Evolutionary conservation across 2,113 vertebrate species (phyloP), one percentile per base, ranked within the genome.

Genomic region (Calyptomena viridis): DNA sequence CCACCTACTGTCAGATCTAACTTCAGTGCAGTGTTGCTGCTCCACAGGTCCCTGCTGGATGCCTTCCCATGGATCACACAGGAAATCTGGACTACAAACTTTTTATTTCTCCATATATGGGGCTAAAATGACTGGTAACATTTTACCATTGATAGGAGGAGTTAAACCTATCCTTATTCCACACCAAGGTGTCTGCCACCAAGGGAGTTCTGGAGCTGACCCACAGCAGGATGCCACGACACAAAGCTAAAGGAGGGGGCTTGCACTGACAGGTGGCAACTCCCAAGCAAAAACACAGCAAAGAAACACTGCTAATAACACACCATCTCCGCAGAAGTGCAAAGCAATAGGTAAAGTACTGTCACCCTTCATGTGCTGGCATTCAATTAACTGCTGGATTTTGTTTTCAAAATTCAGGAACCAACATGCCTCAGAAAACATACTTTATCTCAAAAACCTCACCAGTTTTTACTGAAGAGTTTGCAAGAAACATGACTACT

Each of bases 221-320:
- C 24, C 16, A 19, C 39, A 39, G 60, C 30, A 39, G 60, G 28
- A 24, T 74, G 67, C 23, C 35, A 46, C 50, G 37, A 33, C 4
- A 1, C 44, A 42, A 59, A n/a, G 31, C 30, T 59, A 9, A 17
- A 33, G 56, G 46, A n/a, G 3, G 6, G 52, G 46, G 19, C 64
- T 60, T 18, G 25, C 25, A 22, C 18, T 28, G 53, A 33, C 60
- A 46, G 49, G 25, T 35, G 39, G 27, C 56, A 49, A 24, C 39
- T 77, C 19, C 16, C 5, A 3, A 49, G 40, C 40, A 33, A 0
- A 0, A 63, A 40, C 19, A 11, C 35, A 77, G 33, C 30, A 50
- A 42, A 53, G 9, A 30, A 23, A 9, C 30, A 11, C 42, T 55
- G 17, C 28, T 52, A 33, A 2, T 15, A 76, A n/a, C 40, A 58